phyloP scores from a whole-genome alignment of 2,113 vertebrate genomes.

The Scatophagus argus region DNA sequence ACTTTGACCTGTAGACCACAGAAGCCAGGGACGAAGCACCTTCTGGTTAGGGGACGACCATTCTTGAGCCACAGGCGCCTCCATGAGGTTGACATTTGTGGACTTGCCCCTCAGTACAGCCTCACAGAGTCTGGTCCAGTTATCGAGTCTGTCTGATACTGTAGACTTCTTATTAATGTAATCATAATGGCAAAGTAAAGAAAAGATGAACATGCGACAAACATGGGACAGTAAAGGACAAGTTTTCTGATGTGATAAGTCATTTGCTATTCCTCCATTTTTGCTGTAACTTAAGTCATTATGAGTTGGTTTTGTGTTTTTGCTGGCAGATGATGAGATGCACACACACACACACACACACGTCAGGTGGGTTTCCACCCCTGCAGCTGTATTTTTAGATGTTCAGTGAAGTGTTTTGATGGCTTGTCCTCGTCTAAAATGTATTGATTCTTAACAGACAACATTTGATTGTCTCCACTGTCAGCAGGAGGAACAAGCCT shows the following conservation, averaged over 20 bases:
- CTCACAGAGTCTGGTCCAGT: too few relatives aligned
- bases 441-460: neutral
- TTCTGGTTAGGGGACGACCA: too few relatives aligned
- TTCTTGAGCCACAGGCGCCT: too few relatives aligned
- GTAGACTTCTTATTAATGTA: too few relatives aligned
- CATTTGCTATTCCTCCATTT: neutral
- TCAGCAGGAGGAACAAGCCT: constrained; percentile 7
- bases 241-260: neutral
- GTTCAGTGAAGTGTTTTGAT: constrained; percentile 38
- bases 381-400: constrained; percentile 59
- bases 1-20: too few relatives aligned
- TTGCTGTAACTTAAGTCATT: constrained; percentile 1
- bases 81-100: too few relatives aligned
- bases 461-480: constrained; percentile 19
- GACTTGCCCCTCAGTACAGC: too few relatives aligned
- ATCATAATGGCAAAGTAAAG: neutral
- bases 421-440: constrained; percentile 16
- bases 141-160: too few relatives aligned
- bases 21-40: too few relatives aligned
- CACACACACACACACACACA: constrained; percentile 10
- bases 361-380: constrained; percentile 49
- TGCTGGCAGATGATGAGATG: constrained; percentile 43
- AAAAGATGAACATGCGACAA: neutral
- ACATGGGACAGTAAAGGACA: neutral
- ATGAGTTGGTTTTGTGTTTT: constrained; percentile 40